These are phyloP conservation scores for Falcaria lacertinaria DNA, from an alignment of 2,888 invertebrate genomes.

Conservation along the genomic window DNA sequence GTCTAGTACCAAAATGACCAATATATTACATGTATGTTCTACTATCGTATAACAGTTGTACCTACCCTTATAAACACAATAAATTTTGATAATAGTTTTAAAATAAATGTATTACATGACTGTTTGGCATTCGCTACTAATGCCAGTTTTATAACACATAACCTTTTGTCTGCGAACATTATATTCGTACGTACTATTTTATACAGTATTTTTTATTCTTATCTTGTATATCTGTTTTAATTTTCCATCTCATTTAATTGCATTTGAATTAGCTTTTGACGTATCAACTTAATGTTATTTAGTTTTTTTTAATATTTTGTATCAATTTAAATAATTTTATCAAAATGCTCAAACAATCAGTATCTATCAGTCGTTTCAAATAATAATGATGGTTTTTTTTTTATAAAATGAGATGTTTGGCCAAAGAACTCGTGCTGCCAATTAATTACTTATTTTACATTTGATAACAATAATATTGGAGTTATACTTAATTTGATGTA, in stretches of 20 bases:
- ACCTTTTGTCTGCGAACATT: conserved; percentile 3
- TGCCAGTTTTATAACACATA: conserved; percentile 37
- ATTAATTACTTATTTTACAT: conserved; percentile 50
- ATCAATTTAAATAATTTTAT: no score
- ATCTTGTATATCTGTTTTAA: background rate
- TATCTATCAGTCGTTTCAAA: no score
- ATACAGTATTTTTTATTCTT: no score
- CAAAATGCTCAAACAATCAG: no score
- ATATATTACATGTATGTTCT: conserved; percentile 4
- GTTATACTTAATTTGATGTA: conserved; percentile 47
- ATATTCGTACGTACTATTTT: no score
- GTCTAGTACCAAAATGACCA: conserved; percentile 3
- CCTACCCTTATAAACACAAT: background rate
- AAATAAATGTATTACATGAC: conserved; percentile 1
- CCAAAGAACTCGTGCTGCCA: conserved; percentile 74
- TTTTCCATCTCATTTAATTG: no score
- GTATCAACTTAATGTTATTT: conserved; percentile 10
- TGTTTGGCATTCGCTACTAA: conserved; percentile 4
- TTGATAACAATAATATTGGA: conserved; percentile 35
- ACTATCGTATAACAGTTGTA: background rate
- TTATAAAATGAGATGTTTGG: conserved; percentile 33
- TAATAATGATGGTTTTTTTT: no score
- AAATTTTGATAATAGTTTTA: background rate
- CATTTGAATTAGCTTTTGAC: conserved; percentile 6
- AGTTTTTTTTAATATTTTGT: no score